Evolutionary conservation across 2,113 vertebrate species (phyloP).

Genomic region (Macaca mulatta): DNA sequence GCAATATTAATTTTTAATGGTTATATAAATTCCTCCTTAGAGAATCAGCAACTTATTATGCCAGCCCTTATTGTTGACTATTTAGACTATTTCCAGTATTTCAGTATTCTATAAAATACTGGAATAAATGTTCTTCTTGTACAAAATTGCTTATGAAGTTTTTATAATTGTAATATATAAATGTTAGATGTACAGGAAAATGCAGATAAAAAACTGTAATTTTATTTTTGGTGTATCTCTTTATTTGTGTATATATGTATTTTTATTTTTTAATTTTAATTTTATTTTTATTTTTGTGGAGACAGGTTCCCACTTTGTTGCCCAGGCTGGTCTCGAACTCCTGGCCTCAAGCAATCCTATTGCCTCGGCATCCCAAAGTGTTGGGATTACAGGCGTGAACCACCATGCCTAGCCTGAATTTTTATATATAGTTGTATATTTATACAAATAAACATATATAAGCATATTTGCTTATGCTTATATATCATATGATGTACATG

Average conservation of each 20-base stretch:
- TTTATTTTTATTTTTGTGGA: no score
- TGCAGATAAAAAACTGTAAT: background rate
- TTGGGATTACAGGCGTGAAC: no score
- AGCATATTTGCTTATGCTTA: background rate
- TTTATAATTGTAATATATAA: background rate
- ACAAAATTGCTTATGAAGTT: background rate
- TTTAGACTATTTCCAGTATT: background rate
- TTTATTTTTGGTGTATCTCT: background rate
- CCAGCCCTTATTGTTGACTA: background rate
- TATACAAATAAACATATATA: background rate
- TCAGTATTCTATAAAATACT: background rate
- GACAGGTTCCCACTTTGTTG: no score
- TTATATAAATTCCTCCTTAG: background rate
- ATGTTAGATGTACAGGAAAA: background rate
- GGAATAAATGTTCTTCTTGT: background rate
- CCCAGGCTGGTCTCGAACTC: no score
- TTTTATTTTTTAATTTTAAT: no score
- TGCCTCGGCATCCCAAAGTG: no score
- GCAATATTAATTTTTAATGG: background rate
- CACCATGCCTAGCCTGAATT: background rate
- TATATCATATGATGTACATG: background rate
- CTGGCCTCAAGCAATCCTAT: no score
- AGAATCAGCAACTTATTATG: background rate
- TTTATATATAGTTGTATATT: background rate
- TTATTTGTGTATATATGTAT: background rate